These are phyloP conservation scores for Cirrhinus mrigala DNA, from an alignment of 2,797 vertebrate genomes.

Conservation along the genomic window DNA sequence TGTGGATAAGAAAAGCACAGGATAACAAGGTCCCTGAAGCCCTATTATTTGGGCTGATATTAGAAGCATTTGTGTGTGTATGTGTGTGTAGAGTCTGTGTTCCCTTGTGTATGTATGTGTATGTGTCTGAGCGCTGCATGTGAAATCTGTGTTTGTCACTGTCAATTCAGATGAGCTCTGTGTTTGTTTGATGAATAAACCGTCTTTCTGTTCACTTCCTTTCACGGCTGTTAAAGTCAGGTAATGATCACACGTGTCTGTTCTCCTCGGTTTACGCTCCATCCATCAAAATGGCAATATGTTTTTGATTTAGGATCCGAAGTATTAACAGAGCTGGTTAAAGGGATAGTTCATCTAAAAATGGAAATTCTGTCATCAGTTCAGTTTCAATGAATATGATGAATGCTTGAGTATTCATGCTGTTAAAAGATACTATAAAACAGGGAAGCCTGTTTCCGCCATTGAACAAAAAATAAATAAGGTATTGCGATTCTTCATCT, in stretches of 20 bases:
- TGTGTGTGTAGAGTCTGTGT: conserved; percentile 8
- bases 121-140: conserved; percentile 18
- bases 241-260: conserved; percentile 1
- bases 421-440: neutral
- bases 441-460: too few relatives aligned
- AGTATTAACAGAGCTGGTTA: neutral
- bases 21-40: conserved; percentile 55
- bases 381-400: neutral
- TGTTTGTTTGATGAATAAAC: conserved; percentile 43
- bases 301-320: neutral
- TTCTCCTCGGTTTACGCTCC: neutral
- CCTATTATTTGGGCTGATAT: conserved; percentile 54
- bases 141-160: conserved; percentile 30
- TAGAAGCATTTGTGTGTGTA: conserved; percentile 31
- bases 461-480: too few relatives aligned
- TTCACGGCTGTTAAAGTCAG: conserved; percentile 48
- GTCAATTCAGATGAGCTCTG: conserved; percentile 33
- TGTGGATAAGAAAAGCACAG: conserved; percentile 38
- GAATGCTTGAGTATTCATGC: neutral
- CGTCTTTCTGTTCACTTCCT: neutral
- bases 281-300: neutral
- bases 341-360: neutral
- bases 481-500: too few relatives aligned
- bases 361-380: neutral
- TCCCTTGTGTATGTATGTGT: conserved; percentile 36